Evolutionary conservation across 1,140 invertebrate species (phyloP), one percentile per base, ranked within the genome.

Genomic region (Rhyzopertha dominica): DNA sequence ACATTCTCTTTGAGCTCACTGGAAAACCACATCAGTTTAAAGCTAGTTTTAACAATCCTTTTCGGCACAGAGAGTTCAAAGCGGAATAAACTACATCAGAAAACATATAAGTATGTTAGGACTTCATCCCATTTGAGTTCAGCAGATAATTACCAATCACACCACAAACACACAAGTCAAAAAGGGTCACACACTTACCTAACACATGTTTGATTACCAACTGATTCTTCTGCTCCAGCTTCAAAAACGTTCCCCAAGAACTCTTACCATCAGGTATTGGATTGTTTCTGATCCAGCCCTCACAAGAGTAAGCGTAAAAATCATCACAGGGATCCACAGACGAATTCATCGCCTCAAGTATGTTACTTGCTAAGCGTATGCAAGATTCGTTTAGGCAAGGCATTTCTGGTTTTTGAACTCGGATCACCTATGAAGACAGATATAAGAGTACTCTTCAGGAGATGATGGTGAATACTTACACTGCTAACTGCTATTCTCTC

Each of bases 221-320:
- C 61, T 95, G 90, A 68, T 96, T 96, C 58, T 92, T 81, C 58
- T 95, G 84, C 64, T 92, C 90, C 29, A 97, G 74, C 66, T 95
- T 93, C 29, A 84, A 85, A 67, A 96, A 96, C n/a, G 90, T 94
- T 13, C 89, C 89, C 93, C 93, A 96, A 36, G 81, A 84, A n/a
- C 85, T 85, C 63, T 90, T 87, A n/a, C 82, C 87, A 65, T 87
- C 85, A 0, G 94, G 94, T 47, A 95, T 88, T 0, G 91, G 90
- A 70, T 96, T 95, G 32, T 83, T 81, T 56, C 82, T 81, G 17
- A 94, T 82, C 93, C 93, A 97, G 1, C 87, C 86, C 10, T 92
- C 92, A 62, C 95, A 98, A 0, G 94, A 80, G 68, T 88, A 98
- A 40, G 87, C 75, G 68, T 96, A 98, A 70, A 98, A 98, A 68